These are phyloP conservation scores for Sardina pilchardus DNA, from an alignment of 2,113 vertebrate species.

Conservation along the genomic window DNA sequence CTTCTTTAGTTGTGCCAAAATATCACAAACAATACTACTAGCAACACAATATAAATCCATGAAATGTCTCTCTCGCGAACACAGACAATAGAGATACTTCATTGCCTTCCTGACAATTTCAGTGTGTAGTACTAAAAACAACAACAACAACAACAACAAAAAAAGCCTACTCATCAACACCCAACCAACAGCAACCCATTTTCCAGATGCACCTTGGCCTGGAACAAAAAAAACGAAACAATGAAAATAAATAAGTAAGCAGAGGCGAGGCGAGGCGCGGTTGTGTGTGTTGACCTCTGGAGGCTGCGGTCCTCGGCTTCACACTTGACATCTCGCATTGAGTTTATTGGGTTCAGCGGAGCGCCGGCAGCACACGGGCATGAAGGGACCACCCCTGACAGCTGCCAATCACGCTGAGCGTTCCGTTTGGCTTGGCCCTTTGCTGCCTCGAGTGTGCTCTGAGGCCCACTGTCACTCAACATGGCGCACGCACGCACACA, in stretches of 20 bases:
- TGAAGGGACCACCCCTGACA: slow-evolving; percentile 48
- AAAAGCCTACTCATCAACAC: neutral
- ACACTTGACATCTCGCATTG: slow-evolving; percentile 29
- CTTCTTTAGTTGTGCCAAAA: neutral
- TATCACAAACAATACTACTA: neutral
- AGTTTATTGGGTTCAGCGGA: slow-evolving; percentile 39
- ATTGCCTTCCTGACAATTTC: neutral
- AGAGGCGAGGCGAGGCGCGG: neutral
- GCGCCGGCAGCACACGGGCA: slow-evolving; percentile 22
- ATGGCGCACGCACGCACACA: slow-evolving; percentile 20
- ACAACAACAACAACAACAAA: too few species aligned
- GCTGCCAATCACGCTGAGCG: slow-evolving; percentile 54
- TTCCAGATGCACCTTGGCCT: neutral
- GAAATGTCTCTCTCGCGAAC: neutral
- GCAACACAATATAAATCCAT: neutral
- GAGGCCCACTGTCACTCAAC: slow-evolving; percentile 57
- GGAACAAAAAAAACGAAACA: neutral
- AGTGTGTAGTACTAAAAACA: too few species aligned
- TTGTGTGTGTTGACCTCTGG: slow-evolving; percentile 37
- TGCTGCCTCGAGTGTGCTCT: slow-evolving; percentile 54
- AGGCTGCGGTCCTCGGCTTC: neutral
- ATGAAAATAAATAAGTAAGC: neutral
- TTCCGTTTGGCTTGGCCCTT: slow-evolving; percentile 52
- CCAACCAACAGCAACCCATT: neutral
- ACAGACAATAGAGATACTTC: neutral